Base-by-base conservation (phyloP, 92 coral and sea anemone genomes). In the Phenganax marumi region DNA sequence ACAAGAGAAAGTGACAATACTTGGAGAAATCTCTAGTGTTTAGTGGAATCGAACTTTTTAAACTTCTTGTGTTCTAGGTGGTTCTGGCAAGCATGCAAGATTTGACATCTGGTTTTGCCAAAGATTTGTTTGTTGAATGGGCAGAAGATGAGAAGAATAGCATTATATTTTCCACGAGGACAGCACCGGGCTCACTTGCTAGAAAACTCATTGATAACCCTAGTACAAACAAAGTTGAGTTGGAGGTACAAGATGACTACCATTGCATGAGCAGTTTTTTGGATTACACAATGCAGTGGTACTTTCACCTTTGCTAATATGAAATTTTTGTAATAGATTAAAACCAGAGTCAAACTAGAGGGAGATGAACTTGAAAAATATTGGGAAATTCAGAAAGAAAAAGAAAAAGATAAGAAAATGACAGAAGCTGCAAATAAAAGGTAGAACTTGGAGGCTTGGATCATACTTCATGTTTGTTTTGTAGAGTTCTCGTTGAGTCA, bases 71-170 rank as follows among this genome's bases (percentile, higher is more conserved):
- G 76, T 7, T 53, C 7, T 79, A 91, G 97, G 97, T 95, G 33
- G 98, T 95, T 16, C 83, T 95, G 16, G 97, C 93, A 47, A 92
- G 97, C 56, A 92, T 95, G 83, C 91, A 90, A 86, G 98, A 95
- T 77, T 80, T 95, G 78, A 87, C 96, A 0, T 89, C 92, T 76
- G 98, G 98, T 26, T 95, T 92, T 70, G 90, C 98, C 12, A 88
- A 92, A 57, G 98, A 95, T 65, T 79, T 95, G 82, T 95, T 95
- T 76, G 85, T 90, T 22, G 97, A 95, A 81, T 95, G 98, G 98
- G 90, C 96, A 65, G 93, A 90, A 54, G 90, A 92, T 62, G 95
- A 93, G 16, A 90, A 85, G 86, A 95, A 95, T 48, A 95, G 93
- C 0, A 82, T 95, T 6, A 88, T 95, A 14, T 92, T 95, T 76